Evolutionary conservation across 2,888 invertebrate genomes (phyloP).

Genomic region (Ormyrus labotus): DNA sequence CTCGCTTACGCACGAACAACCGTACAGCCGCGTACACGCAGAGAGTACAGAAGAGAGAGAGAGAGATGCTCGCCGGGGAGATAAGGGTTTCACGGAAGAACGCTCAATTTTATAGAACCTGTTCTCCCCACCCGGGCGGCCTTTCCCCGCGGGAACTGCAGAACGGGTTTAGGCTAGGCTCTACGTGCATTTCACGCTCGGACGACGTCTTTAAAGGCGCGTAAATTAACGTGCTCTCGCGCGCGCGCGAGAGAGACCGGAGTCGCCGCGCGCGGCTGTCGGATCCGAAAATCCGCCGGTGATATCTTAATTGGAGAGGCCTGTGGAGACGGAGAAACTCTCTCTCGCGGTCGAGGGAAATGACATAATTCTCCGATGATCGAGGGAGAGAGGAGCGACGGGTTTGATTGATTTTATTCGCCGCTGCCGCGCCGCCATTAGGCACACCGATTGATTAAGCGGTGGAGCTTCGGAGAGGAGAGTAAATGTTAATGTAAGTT

Average conservation of each 20-base stretch:
- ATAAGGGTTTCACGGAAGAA: slow-evolving; percentile 70
- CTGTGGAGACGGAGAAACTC: slow-evolving; percentile 23
- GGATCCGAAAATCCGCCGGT: slow-evolving; percentile 65
- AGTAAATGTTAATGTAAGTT: no score
- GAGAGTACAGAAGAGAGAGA: slow-evolving; percentile 3
- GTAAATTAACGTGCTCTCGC: slow-evolving; percentile 67
- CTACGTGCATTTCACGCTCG: slow-evolving; percentile 69
- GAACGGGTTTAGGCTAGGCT: slow-evolving; percentile 65
- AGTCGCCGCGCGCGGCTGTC: neutral
- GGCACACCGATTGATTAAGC: neutral
- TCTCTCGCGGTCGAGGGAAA: slow-evolving; percentile 9
- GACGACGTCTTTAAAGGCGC: slow-evolving; percentile 66
- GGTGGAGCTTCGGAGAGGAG: no score
- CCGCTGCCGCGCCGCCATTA: neutral
- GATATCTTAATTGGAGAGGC: slow-evolving; percentile 65
- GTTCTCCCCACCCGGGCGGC: slow-evolving; percentile 59
- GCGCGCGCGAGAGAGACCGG: no score
- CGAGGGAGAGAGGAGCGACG: neutral
- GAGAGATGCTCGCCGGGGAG: slow-evolving; percentile 58
- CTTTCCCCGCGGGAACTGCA: slow-evolving; percentile 3
- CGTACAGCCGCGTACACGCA: neutral
- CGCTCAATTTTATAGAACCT: slow-evolving; percentile 73
- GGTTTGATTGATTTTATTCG: slow-evolving; percentile 36
- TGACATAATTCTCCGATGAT: slow-evolving; percentile 28
- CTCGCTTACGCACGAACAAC: neutral